phyloP scores from a whole-genome alignment of 2,113 vertebrate species.

The Apodemus speciosus region DNA sequence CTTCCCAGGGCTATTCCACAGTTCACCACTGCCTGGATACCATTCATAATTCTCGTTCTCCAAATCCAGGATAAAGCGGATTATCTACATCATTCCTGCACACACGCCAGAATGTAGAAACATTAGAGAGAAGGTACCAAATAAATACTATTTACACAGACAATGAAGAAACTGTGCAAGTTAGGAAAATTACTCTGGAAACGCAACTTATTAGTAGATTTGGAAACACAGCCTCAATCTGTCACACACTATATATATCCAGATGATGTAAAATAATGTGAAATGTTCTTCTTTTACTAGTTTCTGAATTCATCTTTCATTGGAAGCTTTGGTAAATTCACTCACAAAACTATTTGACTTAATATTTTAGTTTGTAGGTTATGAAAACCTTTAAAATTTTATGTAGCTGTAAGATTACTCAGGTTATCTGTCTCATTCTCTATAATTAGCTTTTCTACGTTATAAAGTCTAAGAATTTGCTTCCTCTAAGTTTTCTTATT shows the following conservation, averaged over 20 bases:
- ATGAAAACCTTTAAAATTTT: not conserved
- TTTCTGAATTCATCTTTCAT: not conserved
- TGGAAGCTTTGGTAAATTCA: not conserved
- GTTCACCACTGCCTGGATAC: no score
- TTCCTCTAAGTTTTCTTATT: not conserved
- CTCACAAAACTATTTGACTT: not conserved
- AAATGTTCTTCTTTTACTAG: not conserved
- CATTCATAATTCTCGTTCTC: no score
- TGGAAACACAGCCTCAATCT: not conserved
- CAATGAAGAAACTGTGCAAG: not conserved
- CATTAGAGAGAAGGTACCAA: not conserved
- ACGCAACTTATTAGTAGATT: not conserved
- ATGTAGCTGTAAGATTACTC: not conserved
- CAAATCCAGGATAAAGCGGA: not conserved
- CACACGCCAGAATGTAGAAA: not conserved
- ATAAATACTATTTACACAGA: not conserved
- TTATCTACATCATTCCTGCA: not conserved
- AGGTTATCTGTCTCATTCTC: not conserved
- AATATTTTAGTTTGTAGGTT: not conserved
- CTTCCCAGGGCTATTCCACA: accelerated
- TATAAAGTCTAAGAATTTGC: not conserved
- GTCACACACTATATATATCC: not conserved
- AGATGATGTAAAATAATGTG: not conserved
- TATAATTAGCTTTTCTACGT: not conserved
- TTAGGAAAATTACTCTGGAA: not conserved